phyloP scores from a whole-genome alignment of 2,888 invertebrate species.

The Patella pellucida region DNA sequence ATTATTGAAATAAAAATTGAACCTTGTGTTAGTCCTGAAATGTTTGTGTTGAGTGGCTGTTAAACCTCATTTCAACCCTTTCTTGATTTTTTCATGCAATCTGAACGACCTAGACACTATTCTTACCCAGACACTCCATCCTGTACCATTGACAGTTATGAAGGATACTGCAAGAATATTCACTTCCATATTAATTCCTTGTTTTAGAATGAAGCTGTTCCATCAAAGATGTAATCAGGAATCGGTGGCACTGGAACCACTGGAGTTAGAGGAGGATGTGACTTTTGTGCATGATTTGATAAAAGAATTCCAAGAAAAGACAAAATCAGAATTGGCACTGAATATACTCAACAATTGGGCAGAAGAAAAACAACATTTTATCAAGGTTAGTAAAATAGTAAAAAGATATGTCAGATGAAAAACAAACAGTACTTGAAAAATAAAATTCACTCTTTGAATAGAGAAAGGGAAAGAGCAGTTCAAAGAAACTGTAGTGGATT shows the following conservation, averaged over 20 bases:
- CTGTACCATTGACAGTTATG: background rate
- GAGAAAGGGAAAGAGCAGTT: background rate
- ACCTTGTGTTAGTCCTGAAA: too few species aligned
- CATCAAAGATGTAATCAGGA: conserved; percentile 84
- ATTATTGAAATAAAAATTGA: too few species aligned
- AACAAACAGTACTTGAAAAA: too few species aligned
- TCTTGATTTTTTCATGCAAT: too few species aligned
- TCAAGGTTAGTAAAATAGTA: conserved; percentile 77
- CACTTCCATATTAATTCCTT: conserved; percentile 11
- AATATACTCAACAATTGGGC: conserved; percentile 86
- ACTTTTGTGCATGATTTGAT: conserved; percentile 82
- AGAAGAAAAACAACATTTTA: conserved; percentile 81
- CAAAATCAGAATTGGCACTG: conserved; percentile 88
- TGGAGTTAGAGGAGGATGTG: conserved; percentile 85
- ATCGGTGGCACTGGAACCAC: conserved; percentile 90
- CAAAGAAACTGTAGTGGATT: background rate
- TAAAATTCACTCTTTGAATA: too few species aligned
- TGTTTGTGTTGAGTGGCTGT: too few species aligned
- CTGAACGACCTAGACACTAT: too few species aligned
- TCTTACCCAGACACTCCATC: too few species aligned
- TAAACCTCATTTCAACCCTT: too few species aligned
- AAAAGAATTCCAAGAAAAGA: conserved; percentile 87
- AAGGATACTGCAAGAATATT: background rate
- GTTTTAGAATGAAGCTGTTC: conserved; percentile 75
- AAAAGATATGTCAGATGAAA: too few species aligned